Evolutionary conservation across 2,113 vertebrate species (phyloP).

Genomic region (Cygnus atratus): DNA sequence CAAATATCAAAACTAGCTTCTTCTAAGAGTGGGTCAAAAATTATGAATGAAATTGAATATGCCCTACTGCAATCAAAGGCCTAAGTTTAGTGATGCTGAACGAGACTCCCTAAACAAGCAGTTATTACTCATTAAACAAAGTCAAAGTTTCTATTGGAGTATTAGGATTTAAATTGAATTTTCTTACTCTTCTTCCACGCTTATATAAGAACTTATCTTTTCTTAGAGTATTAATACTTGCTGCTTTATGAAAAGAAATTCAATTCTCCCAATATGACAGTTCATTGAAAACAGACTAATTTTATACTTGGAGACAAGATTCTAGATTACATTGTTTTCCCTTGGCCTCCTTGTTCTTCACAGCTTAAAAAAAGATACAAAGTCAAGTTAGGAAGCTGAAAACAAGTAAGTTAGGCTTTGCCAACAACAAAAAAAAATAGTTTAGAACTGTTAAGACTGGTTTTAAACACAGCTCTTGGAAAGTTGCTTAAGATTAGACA

Average conservation of each 20-base stretch:
- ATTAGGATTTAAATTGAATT: neutral
- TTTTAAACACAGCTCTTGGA: neutral
- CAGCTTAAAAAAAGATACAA: neutral
- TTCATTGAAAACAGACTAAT: neutral
- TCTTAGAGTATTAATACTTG: neutral
- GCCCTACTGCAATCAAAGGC: neutral
- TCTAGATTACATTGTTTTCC: neutral
- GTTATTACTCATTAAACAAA: constrained; percentile 4
- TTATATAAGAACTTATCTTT: neutral
- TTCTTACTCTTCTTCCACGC: neutral
- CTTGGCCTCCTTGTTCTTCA: neutral
- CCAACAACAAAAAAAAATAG: neutral
- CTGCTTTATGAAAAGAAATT: neutral
- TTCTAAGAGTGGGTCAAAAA: neutral
- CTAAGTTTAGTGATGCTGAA: neutral
- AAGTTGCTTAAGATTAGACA: neutral
- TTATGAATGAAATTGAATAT: neutral
- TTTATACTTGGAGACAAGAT: neutral
- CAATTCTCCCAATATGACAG: neutral
- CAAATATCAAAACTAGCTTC: neutral
- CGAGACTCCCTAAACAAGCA: neutral
- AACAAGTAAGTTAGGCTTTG: neutral
- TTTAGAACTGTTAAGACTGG: neutral
- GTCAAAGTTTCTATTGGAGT: neutral
- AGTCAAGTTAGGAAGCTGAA: neutral